Percentiles rank a stretch among this genome's conserved stretches.
Evolutionary conservation across 2,888 invertebrate species (phyloP).

Genomic region (Drosophila paranaensis): DNA sequence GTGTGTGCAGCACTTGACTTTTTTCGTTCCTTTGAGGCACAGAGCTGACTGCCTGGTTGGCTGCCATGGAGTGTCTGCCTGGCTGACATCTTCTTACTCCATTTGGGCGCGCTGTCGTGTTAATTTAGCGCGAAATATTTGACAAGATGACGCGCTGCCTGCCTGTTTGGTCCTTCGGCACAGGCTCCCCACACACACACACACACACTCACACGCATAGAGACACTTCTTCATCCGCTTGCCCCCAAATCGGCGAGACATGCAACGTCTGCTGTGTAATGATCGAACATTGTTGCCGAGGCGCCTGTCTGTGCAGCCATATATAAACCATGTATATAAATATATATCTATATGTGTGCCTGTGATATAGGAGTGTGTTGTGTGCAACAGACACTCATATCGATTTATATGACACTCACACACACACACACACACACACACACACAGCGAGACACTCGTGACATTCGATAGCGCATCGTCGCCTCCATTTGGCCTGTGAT

Average conservation of each 20-base stretch:
- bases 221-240: slow-evolving; percentile 5
- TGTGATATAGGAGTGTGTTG: slow-evolving; percentile 31
- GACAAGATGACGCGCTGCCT: slow-evolving; percentile 76
- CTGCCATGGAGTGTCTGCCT: slow-evolving; percentile 49
- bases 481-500: slow-evolving; percentile 29
- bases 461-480: slow-evolving; percentile 54
- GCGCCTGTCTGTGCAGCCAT: slow-evolving; percentile 28
- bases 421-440: slow-evolving; percentile 21
- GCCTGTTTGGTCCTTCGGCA: slow-evolving; percentile 43
- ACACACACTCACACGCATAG: neutral
- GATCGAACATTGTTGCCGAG: slow-evolving; percentile 62
- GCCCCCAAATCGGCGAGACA: slow-evolving; percentile 45
- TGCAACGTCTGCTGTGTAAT: slow-evolving; percentile 65
- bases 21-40: slow-evolving; percentile 56
- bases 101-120: slow-evolving; percentile 79
- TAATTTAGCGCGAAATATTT: slow-evolving; percentile 80
- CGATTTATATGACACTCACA: slow-evolving; percentile 69
- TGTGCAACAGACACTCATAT: slow-evolving; percentile 72
- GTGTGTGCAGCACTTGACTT: slow-evolving; percentile 70
- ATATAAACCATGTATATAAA: slow-evolving; percentile 9
- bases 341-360: neutral
- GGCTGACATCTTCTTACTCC: slow-evolving; percentile 76
- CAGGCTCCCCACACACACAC: slow-evolving; percentile 13
- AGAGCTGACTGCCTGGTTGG: slow-evolving; percentile 29
- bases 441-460: slow-evolving; percentile 24